These are phyloP conservation scores for Neogale vison DNA, from an alignment of 2,113 vertebrate genomes.

Conservation along the genomic window DNA sequence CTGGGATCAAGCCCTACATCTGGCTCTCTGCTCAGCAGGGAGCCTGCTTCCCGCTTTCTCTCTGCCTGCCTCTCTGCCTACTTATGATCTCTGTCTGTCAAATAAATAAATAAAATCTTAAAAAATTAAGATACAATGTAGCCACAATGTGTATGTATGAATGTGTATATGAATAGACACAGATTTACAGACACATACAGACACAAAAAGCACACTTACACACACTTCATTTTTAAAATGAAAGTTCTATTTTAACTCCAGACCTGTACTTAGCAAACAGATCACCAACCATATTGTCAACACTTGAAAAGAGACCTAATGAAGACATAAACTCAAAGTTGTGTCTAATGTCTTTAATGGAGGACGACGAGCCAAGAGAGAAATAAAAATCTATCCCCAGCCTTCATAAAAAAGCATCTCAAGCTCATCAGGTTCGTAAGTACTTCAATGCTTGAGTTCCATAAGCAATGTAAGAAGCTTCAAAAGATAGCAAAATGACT, in stretches of 20 bases:
- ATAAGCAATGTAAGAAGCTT: neutral
- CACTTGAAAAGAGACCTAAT: conserved; percentile 9
- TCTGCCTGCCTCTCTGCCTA: too few relatives aligned
- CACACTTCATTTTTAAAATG: neutral
- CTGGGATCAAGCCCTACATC: too few relatives aligned
- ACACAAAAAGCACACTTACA: neutral
- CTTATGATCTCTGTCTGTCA: too few relatives aligned
- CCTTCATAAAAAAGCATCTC: neutral
- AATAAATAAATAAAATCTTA: too few relatives aligned
- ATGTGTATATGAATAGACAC: neutral
- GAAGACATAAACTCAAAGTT: conserved; percentile 34
- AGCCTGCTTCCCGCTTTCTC: too few relatives aligned
- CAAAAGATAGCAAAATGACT: neutral
- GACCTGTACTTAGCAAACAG: neutral
- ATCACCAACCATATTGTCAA: neutral
- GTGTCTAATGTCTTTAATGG: conserved; percentile 17
- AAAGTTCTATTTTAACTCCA: neutral
- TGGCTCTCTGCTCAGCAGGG: too few relatives aligned
- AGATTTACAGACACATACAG: neutral
- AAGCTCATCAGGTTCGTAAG: neutral
- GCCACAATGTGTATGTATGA: neutral
- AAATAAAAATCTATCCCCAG: neutral
- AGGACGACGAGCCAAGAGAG: neutral
- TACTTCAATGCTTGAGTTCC: neutral
- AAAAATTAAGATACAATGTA: neutral